phyloP scores from a whole-genome alignment of 2,797 vertebrate genomes.

The Decapterus maruadsi region DNA sequence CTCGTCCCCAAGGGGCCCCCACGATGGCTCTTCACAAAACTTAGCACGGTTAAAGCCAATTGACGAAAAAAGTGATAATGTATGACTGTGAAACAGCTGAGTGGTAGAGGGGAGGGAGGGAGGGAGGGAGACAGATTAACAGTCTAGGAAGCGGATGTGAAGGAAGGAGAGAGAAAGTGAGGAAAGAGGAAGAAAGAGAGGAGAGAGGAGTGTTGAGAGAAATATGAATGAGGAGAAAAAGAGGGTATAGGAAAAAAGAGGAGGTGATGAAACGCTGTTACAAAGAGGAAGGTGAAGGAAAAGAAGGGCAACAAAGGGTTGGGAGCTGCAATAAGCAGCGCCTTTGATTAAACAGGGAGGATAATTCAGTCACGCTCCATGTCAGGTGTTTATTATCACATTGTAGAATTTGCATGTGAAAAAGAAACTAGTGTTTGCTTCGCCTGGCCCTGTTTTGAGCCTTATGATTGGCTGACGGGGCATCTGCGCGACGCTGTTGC shows the following conservation, averaged over 20 bases:
- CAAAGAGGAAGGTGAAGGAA: conserved; percentile 33
- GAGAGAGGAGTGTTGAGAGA: not conserved
- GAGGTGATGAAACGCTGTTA: conserved; percentile 27
- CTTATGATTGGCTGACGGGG: conserved; percentile 67
- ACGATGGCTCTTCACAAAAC: conserved; percentile 75
- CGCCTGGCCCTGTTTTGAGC: conserved; percentile 44
- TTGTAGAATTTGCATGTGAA: conserved; percentile 89
- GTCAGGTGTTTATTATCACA: conserved; percentile 91
- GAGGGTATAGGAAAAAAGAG: conserved; percentile 3
- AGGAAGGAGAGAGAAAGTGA: conserved; percentile 28
- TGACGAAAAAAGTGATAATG: conserved; percentile 86
- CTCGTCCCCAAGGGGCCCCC: conserved; percentile 82
- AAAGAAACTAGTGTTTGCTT: conserved; percentile 74
- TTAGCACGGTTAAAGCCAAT: conserved; percentile 86
- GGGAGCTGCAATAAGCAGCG: conserved; percentile 54
- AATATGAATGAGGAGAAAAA: conserved; percentile 27
- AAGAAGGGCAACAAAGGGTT: conserved; percentile 41
- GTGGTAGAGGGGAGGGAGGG: conserved; percentile 59
- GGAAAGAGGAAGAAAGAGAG: not conserved
- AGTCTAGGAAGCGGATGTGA: conserved; percentile 43
- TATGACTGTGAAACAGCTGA: conserved; percentile 85
- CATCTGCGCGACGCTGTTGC: conserved; percentile 79
- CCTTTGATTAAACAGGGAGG: conserved; percentile 84
- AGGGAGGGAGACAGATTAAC: conserved; percentile 44
- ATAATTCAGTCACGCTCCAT: conserved; percentile 85